These are phyloP conservation scores for Lasiommata megera DNA, from an alignment of 2,888 invertebrate genomes.

Conservation along the genomic window DNA sequence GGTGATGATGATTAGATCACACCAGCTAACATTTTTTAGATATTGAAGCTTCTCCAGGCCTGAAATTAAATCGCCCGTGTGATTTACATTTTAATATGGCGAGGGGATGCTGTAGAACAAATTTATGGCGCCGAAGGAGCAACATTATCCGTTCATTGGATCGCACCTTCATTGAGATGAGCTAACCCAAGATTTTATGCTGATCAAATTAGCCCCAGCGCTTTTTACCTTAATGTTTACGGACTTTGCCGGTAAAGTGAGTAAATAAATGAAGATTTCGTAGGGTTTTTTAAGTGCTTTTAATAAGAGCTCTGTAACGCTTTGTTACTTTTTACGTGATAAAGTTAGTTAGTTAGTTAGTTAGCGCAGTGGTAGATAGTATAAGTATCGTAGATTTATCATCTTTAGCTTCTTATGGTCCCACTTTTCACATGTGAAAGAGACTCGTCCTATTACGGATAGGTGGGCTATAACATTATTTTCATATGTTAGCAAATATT, in stretches of 20 bases:
- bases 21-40: slow-evolving; percentile 20
- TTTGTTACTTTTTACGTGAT: background rate
- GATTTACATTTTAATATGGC: slow-evolving; percentile 79
- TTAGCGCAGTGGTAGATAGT: no score
- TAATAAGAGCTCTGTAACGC: background rate
- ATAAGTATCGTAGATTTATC: no score
- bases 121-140: slow-evolving; percentile 71
- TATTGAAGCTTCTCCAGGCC: slow-evolving; percentile 66
- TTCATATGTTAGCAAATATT: no score
- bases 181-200: slow-evolving; percentile 44
- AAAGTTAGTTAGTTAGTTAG: no score
- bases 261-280: slow-evolving; percentile 8
- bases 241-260: slow-evolving; percentile 14
- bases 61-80: slow-evolving; percentile 78
- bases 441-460: no score
- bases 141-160: slow-evolving; percentile 51
- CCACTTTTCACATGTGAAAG: no score
- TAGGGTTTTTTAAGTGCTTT: background rate
- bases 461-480: no score
- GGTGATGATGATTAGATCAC: background rate
- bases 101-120: slow-evolving; percentile 71
- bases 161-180: slow-evolving; percentile 35
- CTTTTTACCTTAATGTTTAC: slow-evolving; percentile 31
- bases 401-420: no score
- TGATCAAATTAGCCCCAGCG: slow-evolving; percentile 54